Conservation (phyloP, 2,797 vertebrate species). For the Mormyrops attenuatus region DNA sequence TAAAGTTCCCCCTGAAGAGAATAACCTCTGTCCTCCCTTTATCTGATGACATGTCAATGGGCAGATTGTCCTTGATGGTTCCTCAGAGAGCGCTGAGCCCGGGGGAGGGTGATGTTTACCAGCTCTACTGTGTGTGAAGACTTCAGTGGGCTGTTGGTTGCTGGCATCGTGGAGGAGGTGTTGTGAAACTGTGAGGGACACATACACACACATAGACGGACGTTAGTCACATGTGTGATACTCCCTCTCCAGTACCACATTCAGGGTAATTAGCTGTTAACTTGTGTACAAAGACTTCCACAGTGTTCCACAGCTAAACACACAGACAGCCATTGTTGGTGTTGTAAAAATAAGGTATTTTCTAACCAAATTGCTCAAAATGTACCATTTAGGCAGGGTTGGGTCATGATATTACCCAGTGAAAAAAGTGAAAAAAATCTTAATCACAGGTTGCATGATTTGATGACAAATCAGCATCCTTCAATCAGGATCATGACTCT, state of each 20-base stretch:
- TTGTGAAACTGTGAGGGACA: neutral
- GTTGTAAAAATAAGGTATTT: neutral
- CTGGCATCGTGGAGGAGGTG: neutral
- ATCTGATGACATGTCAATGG: conserved; percentile 3
- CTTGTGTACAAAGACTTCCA: neutral
- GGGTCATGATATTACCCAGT: neutral
- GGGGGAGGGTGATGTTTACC: neutral
- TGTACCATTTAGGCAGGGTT: neutral
- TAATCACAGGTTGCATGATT: neutral
- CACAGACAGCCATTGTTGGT: neutral
- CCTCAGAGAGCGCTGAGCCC: neutral
- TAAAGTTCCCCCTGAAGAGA: neutral
- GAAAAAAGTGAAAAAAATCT: neutral
- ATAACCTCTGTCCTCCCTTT: neutral
- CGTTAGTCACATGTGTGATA: neutral
- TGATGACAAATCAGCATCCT: neutral
- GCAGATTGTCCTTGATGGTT: neutral
- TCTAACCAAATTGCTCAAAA: neutral
- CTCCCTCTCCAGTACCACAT: neutral
- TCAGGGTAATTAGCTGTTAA: neutral
- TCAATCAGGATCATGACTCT: neutral
- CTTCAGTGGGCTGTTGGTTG: neutral
- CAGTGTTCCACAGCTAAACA: neutral
- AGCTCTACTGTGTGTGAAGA: neutral
- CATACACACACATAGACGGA: neutral